Base-by-base conservation (phyloP, 2,888 invertebrate species). In the Steinernema scapterisci region DNA sequence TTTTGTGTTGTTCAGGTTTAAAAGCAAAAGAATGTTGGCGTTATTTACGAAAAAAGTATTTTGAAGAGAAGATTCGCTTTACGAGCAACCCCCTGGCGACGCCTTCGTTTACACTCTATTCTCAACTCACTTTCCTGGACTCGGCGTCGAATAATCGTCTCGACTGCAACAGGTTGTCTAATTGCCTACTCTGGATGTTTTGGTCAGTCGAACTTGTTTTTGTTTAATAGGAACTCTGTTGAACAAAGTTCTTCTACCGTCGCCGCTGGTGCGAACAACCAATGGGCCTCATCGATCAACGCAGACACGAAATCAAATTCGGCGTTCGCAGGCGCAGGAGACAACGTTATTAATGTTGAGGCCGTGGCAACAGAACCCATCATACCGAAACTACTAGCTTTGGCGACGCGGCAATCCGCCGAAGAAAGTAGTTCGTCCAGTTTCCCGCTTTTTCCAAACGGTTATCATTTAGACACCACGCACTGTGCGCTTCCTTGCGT, bases 131-230 rank as follows among this genome's bases (percentile, higher is more conserved):
- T 31, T 63, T 63, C n/a, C 31, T 63, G 11, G 63, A 63, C 63
- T 63, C 63, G 38, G 27, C 63, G 5, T 11, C 31, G 63, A 21
- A 19, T 11, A 52, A 21, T 25, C 63, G 63, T 31, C 27, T 38
- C 38, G 63, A 63, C 27, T 31, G 38, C 38, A 31, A 16, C 31
- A 63, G 63, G 63, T 31, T 63, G 63, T 63, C 27, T 63, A 38
- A 63, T 63, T 63, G 63, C 27, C 63, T 27, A 7, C 63, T 63
- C 13, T 27, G 38, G 63, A 27, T 63, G 63, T 63, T 63, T 63
- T 63, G 63, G 63, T 63, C 63, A 63, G 63, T 63, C 63, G 63
- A 63, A 63, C 63, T 63, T 63, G 63, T 63, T 63, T 63, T 63
- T 31, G 16, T 31, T 16, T 63, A 63, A 63, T 25, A 63, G 63